Base-by-base conservation (phyloP, 2,888 invertebrate genomes). In the Antheraea yamamai region DNA sequence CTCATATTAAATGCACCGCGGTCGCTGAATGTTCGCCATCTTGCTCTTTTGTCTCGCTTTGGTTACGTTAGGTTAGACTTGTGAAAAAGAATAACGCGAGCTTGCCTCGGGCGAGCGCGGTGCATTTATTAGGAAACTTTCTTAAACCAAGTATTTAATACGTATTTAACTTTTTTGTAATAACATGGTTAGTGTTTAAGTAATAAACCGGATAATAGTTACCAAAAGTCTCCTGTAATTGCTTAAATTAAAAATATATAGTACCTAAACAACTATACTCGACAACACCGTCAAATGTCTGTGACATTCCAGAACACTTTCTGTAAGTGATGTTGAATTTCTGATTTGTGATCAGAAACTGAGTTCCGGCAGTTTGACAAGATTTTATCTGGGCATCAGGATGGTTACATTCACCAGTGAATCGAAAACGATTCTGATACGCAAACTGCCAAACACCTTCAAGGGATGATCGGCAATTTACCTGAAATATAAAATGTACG, bases 361-460 rank as follows among this genome's bases (percentile, higher is more conserved):
- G 98, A 18, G 98, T 98, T 76, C 99, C 99, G 4, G 99, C 98
- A 30, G 98, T 98, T 93, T 99, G 99, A 88, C 99, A 99, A 0
- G 99, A 99, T 83, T 96, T 96, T 79, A 99, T 98, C 85, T 97
- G 97, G 6, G 98, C 98, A 90, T 98, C 98, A 0, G 97, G 97
- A 87, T 98, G 96, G 83, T 97, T 96, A 88, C 99, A 99, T 89
- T 98, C 98, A 73, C 98, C 98, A 30, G 98, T 98, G 84, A 98
- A 98, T 77, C 98, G 96, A 87, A 97, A 98, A 78, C 98, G 96
- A 90, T 98, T 98, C 95, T 98, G 98, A 89, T 98, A 98, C 1
- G 98, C 97, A 95, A 99, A 99, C 84, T 98, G 98, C 98, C 98
- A 99, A n/a, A 98, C 98, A 75, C 98, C 98, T 95, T 99, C 98